Conservation (phyloP, 1,140 invertebrate species). For the Macrostomum lignano region DNA sequence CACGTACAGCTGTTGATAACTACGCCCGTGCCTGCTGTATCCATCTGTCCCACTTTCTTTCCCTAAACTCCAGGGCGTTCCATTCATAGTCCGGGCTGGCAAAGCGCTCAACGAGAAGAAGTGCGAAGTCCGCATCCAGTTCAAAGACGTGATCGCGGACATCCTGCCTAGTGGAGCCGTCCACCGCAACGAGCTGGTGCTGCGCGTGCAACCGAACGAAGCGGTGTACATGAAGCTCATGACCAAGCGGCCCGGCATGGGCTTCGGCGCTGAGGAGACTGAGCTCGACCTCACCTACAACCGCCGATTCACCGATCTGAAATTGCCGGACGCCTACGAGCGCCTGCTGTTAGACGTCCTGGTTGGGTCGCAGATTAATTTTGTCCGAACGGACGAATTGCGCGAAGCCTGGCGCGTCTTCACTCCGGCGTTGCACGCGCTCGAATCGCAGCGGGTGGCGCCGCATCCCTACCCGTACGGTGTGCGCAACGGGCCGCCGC, state of each 20-base stretch:
- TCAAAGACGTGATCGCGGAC: conserved; percentile 60
- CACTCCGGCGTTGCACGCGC: conserved; percentile 61
- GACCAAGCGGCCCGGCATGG: conserved; percentile 82
- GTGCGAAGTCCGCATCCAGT: conserved; percentile 87
- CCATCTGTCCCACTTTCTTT: no score
- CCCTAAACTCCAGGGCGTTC: conserved; percentile 82
- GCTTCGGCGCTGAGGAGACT: conserved; percentile 76
- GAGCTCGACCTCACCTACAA: conserved; percentile 85
- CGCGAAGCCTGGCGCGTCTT: conserved; percentile 93
- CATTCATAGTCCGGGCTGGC: conserved; percentile 81
- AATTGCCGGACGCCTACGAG: conserved; percentile 86
- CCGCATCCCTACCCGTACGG: conserved; percentile 55
- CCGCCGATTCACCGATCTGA: conserved; percentile 43
- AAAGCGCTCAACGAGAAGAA: conserved; percentile 95
- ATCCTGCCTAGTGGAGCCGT: conserved; percentile 56
- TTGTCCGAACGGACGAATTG: conserved; percentile 73
- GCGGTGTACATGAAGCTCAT: conserved; percentile 93
- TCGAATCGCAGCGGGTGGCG: conserved; percentile 45
- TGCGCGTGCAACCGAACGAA: conserved; percentile 88
- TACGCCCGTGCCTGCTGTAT: no score
- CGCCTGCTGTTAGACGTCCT: conserved; percentile 84
- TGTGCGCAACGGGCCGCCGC: conserved; percentile 11
- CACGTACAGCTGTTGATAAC: no score
- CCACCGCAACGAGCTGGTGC: conserved; percentile 84
- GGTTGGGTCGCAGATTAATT: conserved; percentile 88